phyloP scores from a whole-genome alignment of 2,888 invertebrate species.

The Zelleria hepariella region DNA sequence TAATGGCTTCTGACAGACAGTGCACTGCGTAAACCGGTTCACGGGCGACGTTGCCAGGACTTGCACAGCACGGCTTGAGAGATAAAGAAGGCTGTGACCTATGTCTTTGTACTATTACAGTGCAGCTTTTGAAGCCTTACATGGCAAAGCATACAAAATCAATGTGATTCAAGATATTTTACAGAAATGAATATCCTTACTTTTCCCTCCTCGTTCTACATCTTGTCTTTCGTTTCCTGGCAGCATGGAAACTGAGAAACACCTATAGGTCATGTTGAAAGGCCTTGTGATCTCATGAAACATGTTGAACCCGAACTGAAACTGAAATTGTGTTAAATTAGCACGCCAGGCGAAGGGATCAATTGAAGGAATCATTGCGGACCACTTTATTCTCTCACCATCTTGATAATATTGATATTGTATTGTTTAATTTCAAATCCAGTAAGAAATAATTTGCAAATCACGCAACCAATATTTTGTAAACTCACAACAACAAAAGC shows the following conservation, averaged over 20 bases:
- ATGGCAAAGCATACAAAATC: no score
- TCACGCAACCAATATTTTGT: constrained; percentile 10
- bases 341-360: constrained; percentile 17
- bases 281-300: constrained; percentile 87
- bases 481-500: neutral
- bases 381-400: constrained; percentile 25
- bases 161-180: no score
- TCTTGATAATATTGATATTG: constrained; percentile 33
- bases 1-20: no score
- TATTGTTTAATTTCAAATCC: constrained; percentile 11
- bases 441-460: constrained; percentile 10
- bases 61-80: no score
- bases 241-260: constrained; percentile 95
- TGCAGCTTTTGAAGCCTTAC: no score
- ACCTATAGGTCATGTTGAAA: constrained; percentile 88
- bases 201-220: constrained; percentile 97
- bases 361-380: constrained; percentile 2
- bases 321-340: constrained; percentile 55
- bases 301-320: constrained; percentile 91
- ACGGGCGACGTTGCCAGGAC: no score
- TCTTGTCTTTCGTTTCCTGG: constrained; percentile 94
- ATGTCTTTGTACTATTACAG: no score
- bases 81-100: no score
- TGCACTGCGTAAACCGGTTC: no score
- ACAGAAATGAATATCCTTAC: constrained; percentile 73